These are phyloP conservation scores for Scopus umbretta DNA, from an alignment of 2,113 vertebrate genomes.

Conservation along the genomic window DNA sequence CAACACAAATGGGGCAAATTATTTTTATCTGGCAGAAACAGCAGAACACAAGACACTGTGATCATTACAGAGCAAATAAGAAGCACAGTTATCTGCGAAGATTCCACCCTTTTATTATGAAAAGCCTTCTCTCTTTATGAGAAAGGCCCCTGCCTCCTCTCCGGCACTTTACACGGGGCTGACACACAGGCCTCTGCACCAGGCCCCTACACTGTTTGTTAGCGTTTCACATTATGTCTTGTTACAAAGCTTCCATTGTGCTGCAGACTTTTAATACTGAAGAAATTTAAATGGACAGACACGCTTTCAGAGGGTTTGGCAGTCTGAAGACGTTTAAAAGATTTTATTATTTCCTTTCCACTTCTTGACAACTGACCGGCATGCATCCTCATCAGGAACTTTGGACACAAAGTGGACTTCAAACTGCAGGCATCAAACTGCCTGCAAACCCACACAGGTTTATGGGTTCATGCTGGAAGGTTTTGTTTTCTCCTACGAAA, in stretches of 20 bases:
- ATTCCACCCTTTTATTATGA: neutral
- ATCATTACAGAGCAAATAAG: neutral
- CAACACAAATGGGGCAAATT: neutral
- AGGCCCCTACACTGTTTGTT: neutral
- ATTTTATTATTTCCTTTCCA: neutral
- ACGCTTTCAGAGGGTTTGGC: neutral
- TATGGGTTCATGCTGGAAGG: neutral
- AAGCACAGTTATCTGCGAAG: neutral
- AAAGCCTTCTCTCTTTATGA: neutral
- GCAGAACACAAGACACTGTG: neutral
- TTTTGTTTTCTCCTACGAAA: neutral
- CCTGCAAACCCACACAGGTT: neutral
- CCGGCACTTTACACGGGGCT: neutral
- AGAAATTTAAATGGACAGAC: neutral
- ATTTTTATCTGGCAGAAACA: neutral
- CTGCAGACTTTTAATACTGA: neutral
- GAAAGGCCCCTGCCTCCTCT: neutral
- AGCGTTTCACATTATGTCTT: neutral
- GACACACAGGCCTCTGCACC: neutral
- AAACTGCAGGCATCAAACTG: neutral
- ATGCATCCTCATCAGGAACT: neutral
- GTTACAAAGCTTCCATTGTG: neutral
- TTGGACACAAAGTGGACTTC: neutral
- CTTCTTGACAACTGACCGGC: neutral
- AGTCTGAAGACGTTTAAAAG: neutral